These are phyloP conservation scores for Circaetus gallicus DNA, from an alignment of 2,113 vertebrate genomes.

Conservation along the genomic window DNA sequence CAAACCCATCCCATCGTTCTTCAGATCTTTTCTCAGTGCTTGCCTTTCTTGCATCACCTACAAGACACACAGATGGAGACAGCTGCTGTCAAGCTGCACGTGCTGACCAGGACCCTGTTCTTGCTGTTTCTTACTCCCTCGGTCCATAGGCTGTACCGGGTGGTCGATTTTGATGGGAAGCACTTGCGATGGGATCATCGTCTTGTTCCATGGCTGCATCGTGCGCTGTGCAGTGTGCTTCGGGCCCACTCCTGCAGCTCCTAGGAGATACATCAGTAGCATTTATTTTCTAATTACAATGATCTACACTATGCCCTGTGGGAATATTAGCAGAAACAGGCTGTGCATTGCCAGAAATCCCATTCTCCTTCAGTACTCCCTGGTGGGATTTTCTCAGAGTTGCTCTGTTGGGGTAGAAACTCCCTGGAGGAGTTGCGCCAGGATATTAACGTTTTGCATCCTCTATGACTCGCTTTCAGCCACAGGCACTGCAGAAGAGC, in stretches of 20 bases:
- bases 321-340: not conserved
- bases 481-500: not conserved
- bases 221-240: fast-evolving
- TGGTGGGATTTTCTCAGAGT: not conserved
- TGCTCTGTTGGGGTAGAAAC: not conserved
- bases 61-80: fast-evolving
- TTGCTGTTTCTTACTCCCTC: not conserved
- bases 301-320: not conserved
- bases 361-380: not conserved
- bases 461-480: not conserved
- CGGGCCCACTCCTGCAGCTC: not conserved
- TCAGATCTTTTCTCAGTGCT: not conserved
- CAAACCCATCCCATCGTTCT: not conserved
- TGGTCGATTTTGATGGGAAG: not conserved
- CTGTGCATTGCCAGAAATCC: not conserved
- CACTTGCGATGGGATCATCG: not conserved
- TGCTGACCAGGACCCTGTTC: not conserved
- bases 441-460: not conserved
- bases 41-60: not conserved
- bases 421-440: not conserved
- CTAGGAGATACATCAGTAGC: not conserved
- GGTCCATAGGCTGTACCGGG: not conserved
- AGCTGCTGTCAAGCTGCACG: not conserved
- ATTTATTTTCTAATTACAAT: not conserved
- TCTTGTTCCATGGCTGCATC: not conserved